Base-by-base conservation (phyloP, 2,888 invertebrate species). In the Petrolisthes cinctipes region DNA sequence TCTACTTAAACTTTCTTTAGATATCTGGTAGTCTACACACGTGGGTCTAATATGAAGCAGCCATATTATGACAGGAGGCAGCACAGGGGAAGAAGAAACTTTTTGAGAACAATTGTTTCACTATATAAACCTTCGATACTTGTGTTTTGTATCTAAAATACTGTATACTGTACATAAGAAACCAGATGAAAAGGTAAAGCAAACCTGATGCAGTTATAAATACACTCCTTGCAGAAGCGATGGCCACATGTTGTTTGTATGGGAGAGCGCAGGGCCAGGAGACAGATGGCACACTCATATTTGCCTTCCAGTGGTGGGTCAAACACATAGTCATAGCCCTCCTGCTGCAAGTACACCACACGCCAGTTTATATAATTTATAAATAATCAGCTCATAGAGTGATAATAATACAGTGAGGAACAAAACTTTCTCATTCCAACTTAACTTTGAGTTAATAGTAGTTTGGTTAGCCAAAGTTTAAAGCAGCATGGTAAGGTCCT, bases 251-350 rank as follows among this genome's bases (percentile, higher is more conserved):
- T 95, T 0, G 97, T 98, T 91, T 97, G 94, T 84, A 97, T 95
- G 0, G 98, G 97, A 92, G 97, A 97, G 91, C 96, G 94, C 5
- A 98, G 94, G 95, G 97, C 97, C 92, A 96, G 95, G 88, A 97
- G 94, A 93, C 98, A 98, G 91, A 98, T 97, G 0, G 97, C 96
- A 93, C 98, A 98, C 92, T 97, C 97, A 92, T 97, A 97, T 88
- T 92, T 93, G 9, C 91, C 90, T 75, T 93, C 93, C 9, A 92
- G 91, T 4, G 83, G 71, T 37, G 91, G 89, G 9, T 91, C 91
- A 82, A 92, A 92, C 37, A 92, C 91, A 73, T 91, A 92, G 85
- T 92, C 92, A 83, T 89, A 92, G n/a, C 92, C 92, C 20, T 88
- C 78, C 51, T 78, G 53, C 78, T 78, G 51, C 3, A 14, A 5